Base-by-base conservation (phyloP, 2,888 invertebrate species). In the Theodoxus fluviatilis region DNA sequence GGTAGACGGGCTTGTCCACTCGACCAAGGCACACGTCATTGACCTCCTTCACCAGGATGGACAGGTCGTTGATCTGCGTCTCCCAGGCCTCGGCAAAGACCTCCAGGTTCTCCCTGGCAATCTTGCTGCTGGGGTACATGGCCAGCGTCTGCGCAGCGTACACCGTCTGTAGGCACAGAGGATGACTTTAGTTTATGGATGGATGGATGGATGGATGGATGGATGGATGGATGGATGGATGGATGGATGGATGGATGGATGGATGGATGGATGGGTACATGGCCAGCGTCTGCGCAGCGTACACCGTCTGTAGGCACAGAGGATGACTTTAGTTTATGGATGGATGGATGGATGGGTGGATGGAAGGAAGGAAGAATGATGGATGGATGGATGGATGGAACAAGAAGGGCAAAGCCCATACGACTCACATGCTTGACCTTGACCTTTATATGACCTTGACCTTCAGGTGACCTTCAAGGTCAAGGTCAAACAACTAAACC, bases 51-150 rank as follows among this genome's bases (percentile, higher is more conserved):
- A 95, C 94, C 73, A 96, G 91, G 33, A 93, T 91, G 68, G 94
- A 93, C n/a, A 97, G 93, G 86, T 98, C 97, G 31, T 93, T 93
- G 80, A 95, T 92, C 73, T 97, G 90, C 90, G 95, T 94, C 83
- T 95, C 94, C 94, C 96, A 97, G 28, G 84, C 83, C 57, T 85
- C 85, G 37, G 84, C 80, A 76, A 86, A 86, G 88, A 91, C 91
- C 89, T 98, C 97, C 68, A 98, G 91, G 89, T 98, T 98, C 87
- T 99, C 99, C 84, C 96, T 93, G 76, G 97, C 96, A 77, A 97
- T 96, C 87, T 96, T 94, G 87, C 96, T 96, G 74, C 92, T 92
- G 6, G 98, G 95, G 89, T 96, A 94, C 80, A 94, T 91, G 72
- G 95, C 94, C 74, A 98, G 88, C 64, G 96, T 95, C 82, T 96